Evolutionary conservation across 2,888 invertebrate species (phyloP).

Genomic region (Byasa hedistus): DNA sequence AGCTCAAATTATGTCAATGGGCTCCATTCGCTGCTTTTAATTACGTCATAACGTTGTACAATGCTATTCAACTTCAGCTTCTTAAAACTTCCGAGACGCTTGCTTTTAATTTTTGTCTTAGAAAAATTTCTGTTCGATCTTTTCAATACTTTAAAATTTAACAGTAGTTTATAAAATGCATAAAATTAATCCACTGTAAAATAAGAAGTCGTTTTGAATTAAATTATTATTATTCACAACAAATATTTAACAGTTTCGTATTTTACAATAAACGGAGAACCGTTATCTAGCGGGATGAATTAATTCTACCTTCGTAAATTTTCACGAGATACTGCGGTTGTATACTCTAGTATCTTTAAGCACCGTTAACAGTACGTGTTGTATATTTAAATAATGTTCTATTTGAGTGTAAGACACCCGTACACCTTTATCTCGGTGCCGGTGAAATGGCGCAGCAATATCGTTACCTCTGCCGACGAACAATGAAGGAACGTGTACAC

Average conservation of each 20-base stretch:
- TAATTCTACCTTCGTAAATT: conserved; percentile 27
- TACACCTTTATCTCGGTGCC: conserved; percentile 60
- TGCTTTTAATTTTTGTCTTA: not conserved
- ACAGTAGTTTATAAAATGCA: too few species aligned
- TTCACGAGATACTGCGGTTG: conserved; percentile 23
- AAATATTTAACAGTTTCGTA: not conserved
- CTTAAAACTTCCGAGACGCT: not conserved
- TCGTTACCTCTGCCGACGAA: conserved; percentile 57
- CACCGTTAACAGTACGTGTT: conserved; percentile 37
- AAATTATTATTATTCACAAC: too few species aligned
- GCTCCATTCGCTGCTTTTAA: conserved; percentile 25
- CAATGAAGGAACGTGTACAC: conserved; percentile 52
- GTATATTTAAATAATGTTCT: conserved; percentile 48
- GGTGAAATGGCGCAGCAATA: conserved; percentile 59
- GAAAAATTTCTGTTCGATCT: not conserved
- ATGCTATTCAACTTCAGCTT: not conserved
- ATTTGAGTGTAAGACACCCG: conserved; percentile 47
- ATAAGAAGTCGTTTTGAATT: too few species aligned
- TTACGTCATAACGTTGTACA: conserved; percentile 10
- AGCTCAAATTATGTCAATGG: conserved; percentile 39
- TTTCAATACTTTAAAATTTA: too few species aligned
- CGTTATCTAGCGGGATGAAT: conserved; percentile 26
- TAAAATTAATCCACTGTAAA: too few species aligned
- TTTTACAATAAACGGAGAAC: conserved; percentile 1
- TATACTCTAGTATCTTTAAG: conserved; percentile 28